These are phyloP conservation scores for Coenobita brevimanus DNA, from an alignment of 1,140 invertebrate species.

Conservation along the genomic window DNA sequence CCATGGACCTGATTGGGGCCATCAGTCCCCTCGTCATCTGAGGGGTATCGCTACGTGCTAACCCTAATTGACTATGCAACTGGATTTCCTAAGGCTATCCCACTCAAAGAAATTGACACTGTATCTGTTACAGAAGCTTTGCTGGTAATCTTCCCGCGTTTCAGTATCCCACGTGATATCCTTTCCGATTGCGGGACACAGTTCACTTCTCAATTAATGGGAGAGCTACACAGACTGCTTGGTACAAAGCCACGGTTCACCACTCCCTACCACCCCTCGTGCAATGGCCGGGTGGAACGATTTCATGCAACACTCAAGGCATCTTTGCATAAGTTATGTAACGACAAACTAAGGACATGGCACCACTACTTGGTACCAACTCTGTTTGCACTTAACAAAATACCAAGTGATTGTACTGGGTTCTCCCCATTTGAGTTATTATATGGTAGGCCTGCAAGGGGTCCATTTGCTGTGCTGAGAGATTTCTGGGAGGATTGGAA, in stretches of 20 bases:
- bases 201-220: too few species aligned
- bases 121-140: slow-evolving; percentile 23
- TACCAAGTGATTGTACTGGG: neutral
- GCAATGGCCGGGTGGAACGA: neutral
- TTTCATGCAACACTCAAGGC: neutral
- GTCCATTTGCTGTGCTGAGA: neutral
- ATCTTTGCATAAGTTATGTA: neutral
- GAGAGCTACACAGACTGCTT: neutral
- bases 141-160: neutral
- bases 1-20: neutral
- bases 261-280: neutral
- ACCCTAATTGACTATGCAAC: too few species aligned
- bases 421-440: too few species aligned
- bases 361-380: neutral
- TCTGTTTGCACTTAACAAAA: neutral
- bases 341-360: neutral
- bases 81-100: too few species aligned
- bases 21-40: neutral
- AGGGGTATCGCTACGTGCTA: slow-evolving; percentile 3
- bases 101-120: too few species aligned
- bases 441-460: neutral
- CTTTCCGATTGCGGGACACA: neutral
- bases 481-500: neutral
- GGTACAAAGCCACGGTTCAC: neutral
- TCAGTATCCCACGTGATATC: too few species aligned